These are phyloP conservation scores for Coptotermes formosanus DNA, from an alignment of 1,140 invertebrate species.

Conservation along the genomic window DNA sequence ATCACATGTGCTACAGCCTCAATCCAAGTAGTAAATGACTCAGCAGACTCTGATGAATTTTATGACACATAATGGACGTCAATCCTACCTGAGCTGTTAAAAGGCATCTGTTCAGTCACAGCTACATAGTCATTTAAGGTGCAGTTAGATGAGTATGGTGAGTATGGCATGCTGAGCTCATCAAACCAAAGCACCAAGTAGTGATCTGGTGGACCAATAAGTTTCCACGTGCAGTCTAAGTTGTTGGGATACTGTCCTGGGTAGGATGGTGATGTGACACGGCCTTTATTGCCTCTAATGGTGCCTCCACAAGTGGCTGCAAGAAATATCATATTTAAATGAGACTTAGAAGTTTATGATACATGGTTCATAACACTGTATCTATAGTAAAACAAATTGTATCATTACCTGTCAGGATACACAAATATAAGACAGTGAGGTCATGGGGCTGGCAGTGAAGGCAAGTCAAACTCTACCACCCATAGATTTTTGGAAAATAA, in stretches of 20 bases:
- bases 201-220: constrained; percentile 51
- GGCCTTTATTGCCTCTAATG: constrained; percentile 47
- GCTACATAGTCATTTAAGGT: not conserved
- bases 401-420: too few relatives aligned
- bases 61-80: too few relatives aligned
- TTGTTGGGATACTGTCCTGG: constrained; percentile 66
- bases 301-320: constrained; percentile 58
- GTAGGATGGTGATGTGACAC: constrained; percentile 58
- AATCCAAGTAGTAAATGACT: too few relatives aligned
- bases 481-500: too few relatives aligned
- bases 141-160: constrained; percentile 39
- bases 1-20: too few relatives aligned
- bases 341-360: too few relatives aligned
- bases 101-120: not conserved
- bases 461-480: too few relatives aligned
- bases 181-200: constrained; percentile 55
- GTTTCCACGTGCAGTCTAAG: constrained; percentile 74
- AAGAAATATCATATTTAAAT: not conserved
- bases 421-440: too few relatives aligned
- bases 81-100: not conserved
- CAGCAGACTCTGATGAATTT: too few relatives aligned
- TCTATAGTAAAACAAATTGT: too few relatives aligned
- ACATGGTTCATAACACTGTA: too few relatives aligned
- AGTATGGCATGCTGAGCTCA: constrained; percentile 51
- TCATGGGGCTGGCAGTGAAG: too few relatives aligned